Base-by-base conservation (phyloP, 2,888 invertebrate species). In the Sinohyriopsis cumingii region DNA sequence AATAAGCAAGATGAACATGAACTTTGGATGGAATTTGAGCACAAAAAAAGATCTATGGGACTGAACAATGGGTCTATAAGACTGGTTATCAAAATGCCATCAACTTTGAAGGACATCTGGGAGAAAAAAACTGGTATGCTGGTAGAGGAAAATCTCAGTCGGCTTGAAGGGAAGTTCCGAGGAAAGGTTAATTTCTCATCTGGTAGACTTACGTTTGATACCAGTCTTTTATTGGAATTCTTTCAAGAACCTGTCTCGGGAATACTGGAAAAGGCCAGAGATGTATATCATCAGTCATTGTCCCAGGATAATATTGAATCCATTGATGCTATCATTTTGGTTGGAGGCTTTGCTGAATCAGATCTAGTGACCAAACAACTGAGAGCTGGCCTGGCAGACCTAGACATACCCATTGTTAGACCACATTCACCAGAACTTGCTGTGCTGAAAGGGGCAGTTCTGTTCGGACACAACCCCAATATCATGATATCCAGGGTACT, bases 401-500 rank as follows among this genome's bases (percentile, higher is more conserved):
- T 33, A 15, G 59, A 63, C 28, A 63, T 73, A n/a, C 73, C 71
- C 6, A 66, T 73, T 24, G 73, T 73, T 4, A 45, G 72, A 7
- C 73, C 68, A 20, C 55, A 68, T 33, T 63, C 54, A 5, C 62
- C 71, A 5, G 71, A 73, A 54, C 53, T 73, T 3, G 70, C 73
- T n/a, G 71, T 71, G 2, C 63, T 73, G 20, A 67, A 73, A 45
- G 75, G 75, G 0, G 75, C 75, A 1, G 70, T 75, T 22, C 55
- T 75, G 1, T 75, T 69, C 55, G 75, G 75, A 24, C 75, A 75
- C 25, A 72, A 72, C 28, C 72, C 72, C 45, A 68, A 70, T 25
- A 75, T 72, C 9, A 55, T 75, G 1, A 75, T 70, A 9, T 72
- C 75, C 20, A 65, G 75, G 61, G 70, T 72, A 20, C 62, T 75